phyloP scores from a whole-genome alignment of 2,888 invertebrate genomes.

The Eupithecia subfuscata region DNA sequence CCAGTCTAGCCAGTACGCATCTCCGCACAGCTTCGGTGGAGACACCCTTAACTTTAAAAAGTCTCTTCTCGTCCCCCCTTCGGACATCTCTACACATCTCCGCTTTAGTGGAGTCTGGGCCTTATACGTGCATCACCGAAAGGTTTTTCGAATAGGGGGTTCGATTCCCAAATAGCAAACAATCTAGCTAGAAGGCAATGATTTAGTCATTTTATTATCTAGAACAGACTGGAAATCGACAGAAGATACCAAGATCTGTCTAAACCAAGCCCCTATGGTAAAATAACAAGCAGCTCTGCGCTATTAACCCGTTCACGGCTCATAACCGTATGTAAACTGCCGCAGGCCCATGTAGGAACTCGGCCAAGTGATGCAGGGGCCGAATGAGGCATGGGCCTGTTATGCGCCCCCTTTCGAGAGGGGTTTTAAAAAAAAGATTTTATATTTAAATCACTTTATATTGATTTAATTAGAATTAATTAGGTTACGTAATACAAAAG shows the following conservation, averaged over 20 bases:
- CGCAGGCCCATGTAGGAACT: constrained; percentile 14
- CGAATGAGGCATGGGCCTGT: constrained; percentile 27
- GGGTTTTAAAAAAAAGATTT: too few species aligned
- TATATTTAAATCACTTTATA: too few species aligned
- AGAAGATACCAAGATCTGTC: background rate
- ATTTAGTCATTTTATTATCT: background rate
- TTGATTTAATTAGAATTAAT: too few species aligned
- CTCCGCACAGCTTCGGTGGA: too few species aligned
- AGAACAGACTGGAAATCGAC: background rate
- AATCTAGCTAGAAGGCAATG: background rate
- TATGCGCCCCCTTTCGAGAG: too few species aligned
- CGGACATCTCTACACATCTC: too few species aligned
- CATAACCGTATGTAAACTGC: constrained; percentile 19
- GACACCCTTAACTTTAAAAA: too few species aligned
- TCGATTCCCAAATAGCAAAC: background rate
- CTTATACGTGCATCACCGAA: background rate
- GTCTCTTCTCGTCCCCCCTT: too few species aligned
- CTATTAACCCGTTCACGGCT: background rate
- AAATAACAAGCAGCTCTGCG: constrained; percentile 4
- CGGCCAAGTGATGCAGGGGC: constrained; percentile 14
- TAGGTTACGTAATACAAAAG: too few species aligned
- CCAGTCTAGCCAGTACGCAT: too few species aligned
- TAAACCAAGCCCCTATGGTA: background rate
- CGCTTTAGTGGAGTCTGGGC: too few species aligned
- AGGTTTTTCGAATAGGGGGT: background rate